Conservation (phyloP, 2,797 vertebrate species). For the Anisognathus igniventris region DNA sequence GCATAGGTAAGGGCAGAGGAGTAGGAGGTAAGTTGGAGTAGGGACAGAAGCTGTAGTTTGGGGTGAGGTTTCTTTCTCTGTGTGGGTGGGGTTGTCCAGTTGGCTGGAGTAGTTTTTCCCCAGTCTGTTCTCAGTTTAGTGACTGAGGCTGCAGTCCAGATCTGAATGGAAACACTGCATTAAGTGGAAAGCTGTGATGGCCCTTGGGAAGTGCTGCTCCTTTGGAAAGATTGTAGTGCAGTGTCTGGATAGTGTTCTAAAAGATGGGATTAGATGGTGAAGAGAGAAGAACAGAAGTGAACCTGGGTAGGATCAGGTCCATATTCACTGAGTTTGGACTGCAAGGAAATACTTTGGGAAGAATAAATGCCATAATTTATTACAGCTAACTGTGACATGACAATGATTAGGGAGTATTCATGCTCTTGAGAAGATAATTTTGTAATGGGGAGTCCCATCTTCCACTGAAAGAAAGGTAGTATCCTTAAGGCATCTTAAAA, state of each 20-base stretch:
- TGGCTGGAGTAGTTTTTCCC: not conserved
- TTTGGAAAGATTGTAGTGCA: not conserved
- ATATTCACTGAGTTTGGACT: not conserved
- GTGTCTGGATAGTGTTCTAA: not conserved
- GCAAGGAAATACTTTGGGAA: not conserved
- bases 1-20: not conserved
- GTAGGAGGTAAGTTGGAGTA: not conserved
- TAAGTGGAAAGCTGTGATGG: not conserved
- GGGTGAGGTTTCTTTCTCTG: not conserved
- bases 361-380: not conserved
- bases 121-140: not conserved
- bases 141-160: not conserved
- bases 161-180: not conserved
- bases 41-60: not conserved
- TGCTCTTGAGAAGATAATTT: not conserved
- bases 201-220: not conserved
- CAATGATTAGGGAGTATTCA: not conserved
- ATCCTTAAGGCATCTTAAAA: not conserved
- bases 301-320: not conserved
- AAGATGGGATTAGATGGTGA: not conserved
- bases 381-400: not conserved
- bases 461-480: not conserved
- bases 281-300: not conserved
- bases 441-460: fast-evolving
- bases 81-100: not conserved